Evolutionary conservation across 92 coral and sea anemone genomes (phyloP), one percentile per base, ranked within the genome.

Genomic region (Zoanthus sociatus): DNA sequence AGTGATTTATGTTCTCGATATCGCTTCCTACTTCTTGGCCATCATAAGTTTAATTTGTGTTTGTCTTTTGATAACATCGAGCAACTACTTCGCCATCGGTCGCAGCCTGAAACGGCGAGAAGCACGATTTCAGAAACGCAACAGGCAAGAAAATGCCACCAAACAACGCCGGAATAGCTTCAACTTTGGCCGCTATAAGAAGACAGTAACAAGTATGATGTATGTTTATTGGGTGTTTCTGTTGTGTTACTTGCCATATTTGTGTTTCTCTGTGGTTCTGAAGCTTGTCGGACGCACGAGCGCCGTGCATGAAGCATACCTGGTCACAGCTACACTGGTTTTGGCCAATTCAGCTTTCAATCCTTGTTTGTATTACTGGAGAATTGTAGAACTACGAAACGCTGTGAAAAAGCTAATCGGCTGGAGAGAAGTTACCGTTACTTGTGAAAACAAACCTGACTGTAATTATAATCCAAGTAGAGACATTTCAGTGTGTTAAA

Each of bases 181-280:
- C 48, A 83, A 91, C 87, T 87, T 91, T 75, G 93, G 91, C 60
- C 91, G 91, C 0, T 91, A 91, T 26, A 77, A 77, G 44, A 91
- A 88, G 81, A 87, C 91, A 17, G 91, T 91, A 4, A 82, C 86
- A 14, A 91, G 91, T 48, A 87, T 88, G 93, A 74, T 91, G 81
- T 87, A 87, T 14, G 93, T 91, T 46, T 88, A 91, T 55, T 84
- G 93, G 54, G 68, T 83, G 60, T 91, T 88, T 71, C 55, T 91
- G n/a, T n/a, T 91, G 42, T 91, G 93, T 31, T 91, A 91, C 54
- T 18, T 91, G 33, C 93, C 93, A 14, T 91, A 91, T 69, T 78
- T 91, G 26, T 87, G 91, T 53, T 87, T 91, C 44, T 90, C 89
- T 44, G 89, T 82, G 45, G 75, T 60, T 17, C 76, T 81, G 45